A percentile compares a stretch with the other conserved stretches of the same genome.
Evolutionary conservation across 2,888 invertebrate species (phyloP).

Genomic region (Andrena chrysosceles): DNA sequence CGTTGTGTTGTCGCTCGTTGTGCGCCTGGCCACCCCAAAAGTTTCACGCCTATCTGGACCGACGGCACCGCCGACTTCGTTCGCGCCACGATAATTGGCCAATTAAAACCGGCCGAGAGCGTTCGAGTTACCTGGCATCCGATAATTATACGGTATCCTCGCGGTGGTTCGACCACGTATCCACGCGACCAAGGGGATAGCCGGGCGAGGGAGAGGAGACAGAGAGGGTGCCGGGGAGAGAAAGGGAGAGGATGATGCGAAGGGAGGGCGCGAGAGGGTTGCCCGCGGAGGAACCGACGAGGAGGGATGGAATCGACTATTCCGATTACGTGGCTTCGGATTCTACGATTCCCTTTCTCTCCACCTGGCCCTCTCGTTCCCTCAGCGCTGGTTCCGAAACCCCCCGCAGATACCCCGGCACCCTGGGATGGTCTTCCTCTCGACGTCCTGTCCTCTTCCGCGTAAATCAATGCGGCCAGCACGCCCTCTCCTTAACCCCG

Average conservation of each 20-base stretch:
- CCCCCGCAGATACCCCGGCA: not conserved
- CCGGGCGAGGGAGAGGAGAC: constrained; percentile 42
- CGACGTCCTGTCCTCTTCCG: constrained; percentile 65
- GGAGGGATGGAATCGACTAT: constrained; percentile 79
- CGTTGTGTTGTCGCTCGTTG: constrained; percentile 77
- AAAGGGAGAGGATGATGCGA: constrained; percentile 35
- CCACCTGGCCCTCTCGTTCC: constrained; percentile 25
- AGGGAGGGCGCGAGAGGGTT: constrained; percentile 40
- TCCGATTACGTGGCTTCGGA: constrained; percentile 82
- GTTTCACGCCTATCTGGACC: constrained; percentile 83
- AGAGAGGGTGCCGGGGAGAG: constrained; percentile 10
- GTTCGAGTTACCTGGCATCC: constrained; percentile 82
- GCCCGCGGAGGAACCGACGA: constrained; percentile 64
- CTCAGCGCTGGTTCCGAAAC: not conserved
- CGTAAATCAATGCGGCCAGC: constrained; percentile 79
- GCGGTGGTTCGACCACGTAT: constrained; percentile 81
- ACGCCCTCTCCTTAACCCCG: constrained; percentile 77
- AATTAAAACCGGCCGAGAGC: constrained; percentile 82
- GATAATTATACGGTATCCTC: constrained; percentile 82
- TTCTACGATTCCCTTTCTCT: constrained; percentile 62
- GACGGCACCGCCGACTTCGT: constrained; percentile 80
- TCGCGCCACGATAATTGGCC: constrained; percentile 84
- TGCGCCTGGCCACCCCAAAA: constrained; percentile 80
- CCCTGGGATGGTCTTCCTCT: constrained; percentile 25
- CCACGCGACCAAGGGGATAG: constrained; percentile 74